Percentiles rank a stretch among this genome's conserved stretches.
These are phyloP conservation scores for Bradypus variegatus DNA, from an alignment of 2,797 vertebrate genomes.

Conservation along the genomic window DNA sequence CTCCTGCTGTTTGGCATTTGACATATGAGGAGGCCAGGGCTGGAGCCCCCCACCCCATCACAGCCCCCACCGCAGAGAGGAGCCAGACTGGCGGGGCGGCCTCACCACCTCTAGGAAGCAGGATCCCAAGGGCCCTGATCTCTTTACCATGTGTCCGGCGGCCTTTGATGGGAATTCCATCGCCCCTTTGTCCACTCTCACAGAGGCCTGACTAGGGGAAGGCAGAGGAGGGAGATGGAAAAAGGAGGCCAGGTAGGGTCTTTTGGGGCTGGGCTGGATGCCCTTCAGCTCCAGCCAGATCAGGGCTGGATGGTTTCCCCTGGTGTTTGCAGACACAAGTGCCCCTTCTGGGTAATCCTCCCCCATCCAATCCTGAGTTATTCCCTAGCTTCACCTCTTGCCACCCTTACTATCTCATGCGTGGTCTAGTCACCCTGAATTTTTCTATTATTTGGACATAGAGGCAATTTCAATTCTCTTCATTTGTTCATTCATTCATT, in stretches of 20 bases:
- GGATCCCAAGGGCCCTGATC: conserved; percentile 60
- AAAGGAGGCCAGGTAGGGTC: neutral
- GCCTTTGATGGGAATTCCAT: conserved; percentile 68
- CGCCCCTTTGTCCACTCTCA: conserved; percentile 47
- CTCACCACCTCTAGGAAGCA: conserved; percentile 42
- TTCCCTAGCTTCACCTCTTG: neutral
- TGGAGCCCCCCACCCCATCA: neutral
- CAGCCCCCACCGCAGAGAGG: conserved; percentile 18
- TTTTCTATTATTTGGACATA: neutral
- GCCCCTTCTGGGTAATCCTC: neutral
- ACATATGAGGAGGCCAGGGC: conserved; percentile 79
- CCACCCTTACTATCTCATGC: neutral
- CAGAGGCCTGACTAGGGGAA: neutral
- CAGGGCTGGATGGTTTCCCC: neutral
- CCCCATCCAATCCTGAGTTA: neutral
- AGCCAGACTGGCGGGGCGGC: conserved; percentile 49
- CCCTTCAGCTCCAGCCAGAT: neutral
- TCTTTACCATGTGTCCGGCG: conserved; percentile 66
- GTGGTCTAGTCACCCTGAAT: neutral
- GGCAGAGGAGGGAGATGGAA: neutral
- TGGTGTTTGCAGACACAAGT: neutral
- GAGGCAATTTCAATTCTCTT: conserved; percentile 9
- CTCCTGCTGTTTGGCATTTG: conserved; percentile 92
- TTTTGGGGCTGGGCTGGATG: neutral
- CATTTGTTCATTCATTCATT: neutral